These are phyloP conservation scores for Zoroaster sp. DNA, from an alignment of 53 echinoderm and acorn worm genomes.

Conservation along the genomic window DNA sequence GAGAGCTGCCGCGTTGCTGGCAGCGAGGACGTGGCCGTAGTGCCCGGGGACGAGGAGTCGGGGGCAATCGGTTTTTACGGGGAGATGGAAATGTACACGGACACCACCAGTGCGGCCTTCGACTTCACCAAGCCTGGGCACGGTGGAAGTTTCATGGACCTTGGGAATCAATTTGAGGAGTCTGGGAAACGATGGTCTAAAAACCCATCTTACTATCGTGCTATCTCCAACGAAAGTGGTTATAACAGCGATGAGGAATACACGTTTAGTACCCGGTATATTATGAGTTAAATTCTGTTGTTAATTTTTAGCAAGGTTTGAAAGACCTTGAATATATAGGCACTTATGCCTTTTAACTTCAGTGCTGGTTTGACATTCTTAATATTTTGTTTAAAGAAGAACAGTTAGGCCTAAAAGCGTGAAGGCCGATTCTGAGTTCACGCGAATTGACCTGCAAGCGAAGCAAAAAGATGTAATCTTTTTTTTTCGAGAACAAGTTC, in stretches of 20 bases:
- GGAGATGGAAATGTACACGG: slow-evolving; percentile 41
- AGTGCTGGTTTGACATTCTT: too few relatives aligned
- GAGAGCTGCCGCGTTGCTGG: not conserved
- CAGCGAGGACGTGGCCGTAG: slow-evolving; percentile 28
- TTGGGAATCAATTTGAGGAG: not conserved
- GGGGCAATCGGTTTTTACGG: not conserved
- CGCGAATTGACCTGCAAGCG: too few relatives aligned
- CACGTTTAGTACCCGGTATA: not conserved
- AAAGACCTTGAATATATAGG: too few relatives aligned
- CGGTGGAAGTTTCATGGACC: not conserved
- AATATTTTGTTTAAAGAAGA: too few relatives aligned
- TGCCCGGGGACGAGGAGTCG: slow-evolving; percentile 18
- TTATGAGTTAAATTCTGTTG: too few relatives aligned
- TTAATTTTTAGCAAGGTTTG: too few relatives aligned
- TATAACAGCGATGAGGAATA: slow-evolving; percentile 70
- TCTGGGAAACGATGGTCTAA: not conserved
- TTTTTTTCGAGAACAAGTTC: too few relatives aligned
- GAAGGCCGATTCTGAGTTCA: too few relatives aligned
- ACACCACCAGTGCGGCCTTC: not conserved
- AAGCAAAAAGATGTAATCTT: too few relatives aligned
- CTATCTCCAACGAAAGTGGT: slow-evolving; percentile 66
- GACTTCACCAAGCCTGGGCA: not conserved
- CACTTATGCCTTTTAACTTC: too few relatives aligned
- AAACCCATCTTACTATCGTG: slow-evolving; percentile 37
- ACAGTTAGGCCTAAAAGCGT: too few relatives aligned